phyloP scores from a whole-genome alignment of 2,113 vertebrate genomes.

The Dicrurus megarhynchus region DNA sequence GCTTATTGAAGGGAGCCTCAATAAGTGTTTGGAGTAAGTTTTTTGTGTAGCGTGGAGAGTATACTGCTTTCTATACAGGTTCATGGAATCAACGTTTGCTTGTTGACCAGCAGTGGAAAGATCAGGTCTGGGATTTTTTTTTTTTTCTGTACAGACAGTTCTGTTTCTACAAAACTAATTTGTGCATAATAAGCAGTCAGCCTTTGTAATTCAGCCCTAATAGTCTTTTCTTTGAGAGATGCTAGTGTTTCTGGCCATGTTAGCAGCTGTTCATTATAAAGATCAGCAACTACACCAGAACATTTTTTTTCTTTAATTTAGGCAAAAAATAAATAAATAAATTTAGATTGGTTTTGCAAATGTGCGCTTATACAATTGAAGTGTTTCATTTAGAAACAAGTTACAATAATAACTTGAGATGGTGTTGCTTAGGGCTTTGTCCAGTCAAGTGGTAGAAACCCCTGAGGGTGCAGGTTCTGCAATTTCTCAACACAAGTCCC shows the following conservation, averaged over 20 bases:
- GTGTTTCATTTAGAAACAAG: not conserved
- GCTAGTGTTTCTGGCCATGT: not conserved
- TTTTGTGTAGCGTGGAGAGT: not conserved
- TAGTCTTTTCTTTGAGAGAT: not conserved
- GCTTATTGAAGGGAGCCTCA: not conserved
- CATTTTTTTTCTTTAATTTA: not conserved
- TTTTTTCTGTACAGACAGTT: not conserved
- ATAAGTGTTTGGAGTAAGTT: not conserved
- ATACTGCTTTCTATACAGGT: not conserved
- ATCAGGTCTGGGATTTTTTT: not conserved
- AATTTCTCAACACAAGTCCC: not conserved
- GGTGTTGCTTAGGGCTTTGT: not conserved
- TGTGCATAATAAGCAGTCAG: not conserved
- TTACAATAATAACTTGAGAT: not conserved
- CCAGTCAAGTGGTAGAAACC: not conserved
- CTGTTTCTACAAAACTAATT: not conserved
- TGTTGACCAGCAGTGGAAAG: not conserved
- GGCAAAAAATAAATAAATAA: not conserved
- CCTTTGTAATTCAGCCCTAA: not conserved
- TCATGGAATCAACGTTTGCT: not conserved
- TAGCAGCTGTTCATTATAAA: not conserved
- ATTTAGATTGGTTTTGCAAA: not conserved
- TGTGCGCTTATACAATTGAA: not conserved
- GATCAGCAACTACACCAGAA: not conserved
- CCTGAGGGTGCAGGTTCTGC: not conserved